Evolutionary conservation across 2,888 invertebrate species (phyloP), one percentile per base, ranked within the genome.

Genomic region (Euzetes globulus): DNA sequence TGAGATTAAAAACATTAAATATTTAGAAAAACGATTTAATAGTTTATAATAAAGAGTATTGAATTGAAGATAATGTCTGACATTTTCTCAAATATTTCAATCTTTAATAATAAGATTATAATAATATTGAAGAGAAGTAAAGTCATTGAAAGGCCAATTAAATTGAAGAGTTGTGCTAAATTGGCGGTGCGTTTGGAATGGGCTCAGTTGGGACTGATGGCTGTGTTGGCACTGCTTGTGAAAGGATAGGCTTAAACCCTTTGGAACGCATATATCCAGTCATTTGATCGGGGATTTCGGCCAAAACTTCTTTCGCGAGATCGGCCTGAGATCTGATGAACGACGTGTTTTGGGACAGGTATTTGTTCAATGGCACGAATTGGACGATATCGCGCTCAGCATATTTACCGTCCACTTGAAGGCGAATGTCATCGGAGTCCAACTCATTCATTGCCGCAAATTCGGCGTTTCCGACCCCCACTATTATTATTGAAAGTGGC

Each of bases 391-490:
- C 76, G 9, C 76, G 52, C 22, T 52, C 73, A 13, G 76, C 74
- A 13, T 37, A 17, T 7, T 41, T 41, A 0, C 75, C 75, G n/a
- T 63, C 73, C 1, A 73, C 73, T 33, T n/a, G 47, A 15, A 73
- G 37, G 37, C 82, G 78, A 0, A 82, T 81, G 52, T 83, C 84
- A 80, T 88, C 88, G 27, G 85, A 85, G 80, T 88, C 88, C 70
- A 88, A 79, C 77, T 85, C 85, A 77, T 87, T 86, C 87, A 88
- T 88, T 13, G 86, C 86, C 72, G 82, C 82, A 81, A 88, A 88
- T 78, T 87, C 86, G 55, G 86, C 87, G 79, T 84, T 82, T 27
- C 87, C 88, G 60, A 88, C 86, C 13, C 87, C 88, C 58, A 87
- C 84, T 19, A 73, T 73, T 19, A 73, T 73, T 2, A 73, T 6